phyloP scores from a whole-genome alignment of 2,797 vertebrate genomes.

The Choloepus didactylus region DNA sequence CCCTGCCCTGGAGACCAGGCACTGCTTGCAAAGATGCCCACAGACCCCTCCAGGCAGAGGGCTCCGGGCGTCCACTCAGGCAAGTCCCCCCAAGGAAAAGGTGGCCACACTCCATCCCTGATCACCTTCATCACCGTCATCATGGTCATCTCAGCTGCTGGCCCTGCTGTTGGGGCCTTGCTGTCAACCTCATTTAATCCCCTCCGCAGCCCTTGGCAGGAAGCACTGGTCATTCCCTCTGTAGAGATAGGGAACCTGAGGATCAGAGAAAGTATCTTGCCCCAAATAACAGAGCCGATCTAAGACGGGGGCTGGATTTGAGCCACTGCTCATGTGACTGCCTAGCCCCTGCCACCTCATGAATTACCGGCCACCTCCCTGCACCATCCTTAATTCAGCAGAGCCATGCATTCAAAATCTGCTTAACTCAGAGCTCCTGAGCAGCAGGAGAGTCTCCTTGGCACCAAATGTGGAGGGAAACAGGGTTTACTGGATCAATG shows the following conservation, averaged over 20 bases:
- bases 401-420: neutral
- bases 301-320: neutral
- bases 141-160: too few species aligned
- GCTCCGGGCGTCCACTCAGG: neutral
- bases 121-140: neutral
- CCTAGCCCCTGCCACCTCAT: neutral
- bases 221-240: neutral
- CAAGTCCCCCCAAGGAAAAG: neutral
- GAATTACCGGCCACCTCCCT: neutral
- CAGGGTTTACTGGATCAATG: too few species aligned
- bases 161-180: too few species aligned
- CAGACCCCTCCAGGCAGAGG: neutral
- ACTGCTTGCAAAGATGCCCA: neutral
- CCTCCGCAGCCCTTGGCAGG: neutral
- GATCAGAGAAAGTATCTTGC: neutral
- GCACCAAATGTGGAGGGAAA: rapidly evolving
- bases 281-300: neutral
- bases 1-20: neutral
- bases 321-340: neutral
- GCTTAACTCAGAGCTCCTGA: neutral
- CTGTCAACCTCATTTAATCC: neutral
- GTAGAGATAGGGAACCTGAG: neutral
- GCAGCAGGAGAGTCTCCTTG: neutral
- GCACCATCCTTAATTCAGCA: neutral
- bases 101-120: neutral